These are phyloP conservation scores for Cuculus canorus DNA, from an alignment of 2,797 vertebrate species.

Conservation along the genomic window DNA sequence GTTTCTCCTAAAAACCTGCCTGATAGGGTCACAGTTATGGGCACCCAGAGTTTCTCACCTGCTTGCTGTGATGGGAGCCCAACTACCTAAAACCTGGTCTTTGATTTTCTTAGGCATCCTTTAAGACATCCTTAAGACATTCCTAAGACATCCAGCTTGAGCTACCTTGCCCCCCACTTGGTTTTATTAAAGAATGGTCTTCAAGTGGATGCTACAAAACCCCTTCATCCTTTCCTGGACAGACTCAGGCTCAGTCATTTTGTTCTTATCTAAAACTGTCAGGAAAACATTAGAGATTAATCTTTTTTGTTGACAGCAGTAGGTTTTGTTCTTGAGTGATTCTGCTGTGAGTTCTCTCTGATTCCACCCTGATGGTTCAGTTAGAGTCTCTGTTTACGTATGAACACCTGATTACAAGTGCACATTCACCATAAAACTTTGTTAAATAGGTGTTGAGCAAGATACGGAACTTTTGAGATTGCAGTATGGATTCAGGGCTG, in stretches of 20 bases:
- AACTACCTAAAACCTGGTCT: neutral
- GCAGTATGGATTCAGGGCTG: neutral
- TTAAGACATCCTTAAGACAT: neutral
- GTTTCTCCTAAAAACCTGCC: neutral
- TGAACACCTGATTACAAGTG: neutral
- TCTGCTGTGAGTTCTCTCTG: neutral
- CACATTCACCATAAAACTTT: neutral
- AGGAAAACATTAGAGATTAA: neutral
- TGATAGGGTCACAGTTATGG: accelerated
- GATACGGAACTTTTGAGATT: neutral
- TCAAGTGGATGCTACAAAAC: neutral
- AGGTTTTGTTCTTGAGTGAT: neutral
- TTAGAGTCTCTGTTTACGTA: neutral
- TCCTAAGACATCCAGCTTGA: neutral
- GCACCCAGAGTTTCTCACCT: neutral
- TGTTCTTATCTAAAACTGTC: neutral
- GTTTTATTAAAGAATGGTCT: neutral
- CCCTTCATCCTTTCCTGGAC: neutral
- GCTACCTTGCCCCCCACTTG: neutral
- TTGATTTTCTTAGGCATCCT: neutral
- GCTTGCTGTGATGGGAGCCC: neutral
- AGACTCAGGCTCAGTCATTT: neutral
- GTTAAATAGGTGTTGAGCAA: neutral
- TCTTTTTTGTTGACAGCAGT: neutral
- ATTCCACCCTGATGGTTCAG: neutral